Evolutionary conservation across 2,888 invertebrate genomes (phyloP), one percentile per base, ranked within the genome.

Genomic region (Tipula unca): DNA sequence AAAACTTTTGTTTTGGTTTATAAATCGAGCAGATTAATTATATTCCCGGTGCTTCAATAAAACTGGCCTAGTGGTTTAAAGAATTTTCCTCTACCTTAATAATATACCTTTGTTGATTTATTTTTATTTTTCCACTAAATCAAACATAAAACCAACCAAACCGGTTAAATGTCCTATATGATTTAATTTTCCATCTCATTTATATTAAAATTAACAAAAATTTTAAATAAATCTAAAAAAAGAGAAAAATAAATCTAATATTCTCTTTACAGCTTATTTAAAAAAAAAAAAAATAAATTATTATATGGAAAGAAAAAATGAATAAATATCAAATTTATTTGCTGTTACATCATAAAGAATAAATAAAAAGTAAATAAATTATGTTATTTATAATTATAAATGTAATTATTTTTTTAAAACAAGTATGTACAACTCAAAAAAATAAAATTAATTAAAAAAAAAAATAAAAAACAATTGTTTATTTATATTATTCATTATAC

Each of bases 301-400:
- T 48, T 25, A 48, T 48, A 48, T n/a, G 48, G 8, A 48, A 48
- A 8, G 10, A 5, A 48, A 25, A 69, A 69, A 1, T 20, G 25
- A 69, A 69, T 69, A 69, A 69, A 69, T 69, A 69, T 69, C 3
- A 69, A 69, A 69, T 25, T 69, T 69, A 69, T 69, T 25, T 69
- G 25, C 69, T 69, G 69, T 69, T 69, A 69, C 25, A 69, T 25
- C 69, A 69, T 20, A 69, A 69, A 69, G 10, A 25, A 69, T 25
- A 69, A 69, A 69, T 1, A 48, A 48, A 48, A n/a, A 25, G 10
- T 10, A 25, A 69, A 69, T 69, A 25, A 69, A 69, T 69, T 13
- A 69, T 69, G 69, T 69, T 69, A 69, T 69, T 69, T 69, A 69
- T 69, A 69, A 69, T 69, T 69, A 69, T 69, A 69, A 69, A 69